phyloP scores from a whole-genome alignment of 2,113 vertebrate genomes.

The Trichechus manatus region DNA sequence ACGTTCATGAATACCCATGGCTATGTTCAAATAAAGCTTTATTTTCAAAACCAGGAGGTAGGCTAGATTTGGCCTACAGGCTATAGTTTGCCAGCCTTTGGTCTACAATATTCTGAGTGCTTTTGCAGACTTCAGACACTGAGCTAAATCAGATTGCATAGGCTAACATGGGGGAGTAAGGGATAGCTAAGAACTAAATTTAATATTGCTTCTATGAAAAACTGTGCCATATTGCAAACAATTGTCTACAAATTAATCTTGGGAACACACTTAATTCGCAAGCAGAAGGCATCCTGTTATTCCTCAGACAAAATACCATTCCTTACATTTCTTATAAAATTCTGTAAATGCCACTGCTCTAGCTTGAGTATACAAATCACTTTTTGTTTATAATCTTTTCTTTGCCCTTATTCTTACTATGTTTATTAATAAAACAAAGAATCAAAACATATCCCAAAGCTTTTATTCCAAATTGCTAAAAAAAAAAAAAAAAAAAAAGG shows the following conservation, averaged over 20 bases:
- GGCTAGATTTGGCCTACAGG: not conserved
- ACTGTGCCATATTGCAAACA: not conserved
- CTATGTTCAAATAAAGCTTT: not conserved
- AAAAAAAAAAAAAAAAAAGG: not conserved
- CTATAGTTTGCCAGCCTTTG: not conserved
- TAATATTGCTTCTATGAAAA: not conserved
- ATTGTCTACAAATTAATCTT: not conserved
- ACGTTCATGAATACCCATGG: not conserved
- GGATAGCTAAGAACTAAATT: not conserved
- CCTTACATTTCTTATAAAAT: constrained; percentile 34
- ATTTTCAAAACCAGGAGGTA: not conserved
- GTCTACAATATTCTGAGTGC: not conserved
- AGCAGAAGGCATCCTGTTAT: not conserved
- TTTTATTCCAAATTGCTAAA: constrained; percentile 2
- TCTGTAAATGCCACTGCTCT: not conserved
- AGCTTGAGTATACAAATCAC: not conserved
- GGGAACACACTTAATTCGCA: not conserved
- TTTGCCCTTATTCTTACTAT: not conserved
- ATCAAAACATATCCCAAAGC: not conserved
- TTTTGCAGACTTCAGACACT: not conserved
- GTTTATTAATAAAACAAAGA: constrained; percentile 37
- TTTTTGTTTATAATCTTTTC: not conserved
- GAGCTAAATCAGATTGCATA: not conserved
- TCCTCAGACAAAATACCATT: not conserved
- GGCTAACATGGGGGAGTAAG: rapidly evolving